phyloP scores from a whole-genome alignment of 1,140 invertebrate species.

The Vanessa tameamea region DNA sequence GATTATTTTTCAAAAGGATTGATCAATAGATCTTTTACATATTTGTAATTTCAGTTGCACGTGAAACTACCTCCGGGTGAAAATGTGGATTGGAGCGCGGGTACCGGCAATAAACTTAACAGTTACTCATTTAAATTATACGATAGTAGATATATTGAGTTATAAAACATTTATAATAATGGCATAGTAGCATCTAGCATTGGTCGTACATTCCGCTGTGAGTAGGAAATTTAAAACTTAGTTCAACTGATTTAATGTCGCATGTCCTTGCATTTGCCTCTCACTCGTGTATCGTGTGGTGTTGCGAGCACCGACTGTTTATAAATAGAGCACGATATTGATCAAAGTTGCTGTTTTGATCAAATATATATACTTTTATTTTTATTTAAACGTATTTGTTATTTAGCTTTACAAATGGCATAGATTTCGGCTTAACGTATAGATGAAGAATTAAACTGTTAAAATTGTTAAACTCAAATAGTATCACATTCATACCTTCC shows the following conservation, averaged over 20 bases:
- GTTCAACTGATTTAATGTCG: constrained; percentile 38
- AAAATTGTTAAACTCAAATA: too few relatives aligned
- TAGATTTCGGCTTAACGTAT: too few relatives aligned
- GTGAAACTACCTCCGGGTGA: too few relatives aligned
- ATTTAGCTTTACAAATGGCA: too few relatives aligned
- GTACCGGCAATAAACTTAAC: too few relatives aligned
- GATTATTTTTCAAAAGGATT: too few relatives aligned
- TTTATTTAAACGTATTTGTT: background rate
- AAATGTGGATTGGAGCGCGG: too few relatives aligned
- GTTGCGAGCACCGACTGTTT: constrained; percentile 20
- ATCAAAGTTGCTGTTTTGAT: constrained; percentile 7
- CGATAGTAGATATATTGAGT: background rate
- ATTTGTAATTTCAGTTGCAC: background rate
- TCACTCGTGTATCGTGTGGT: constrained; percentile 41
- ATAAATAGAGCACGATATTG: constrained; percentile 36
- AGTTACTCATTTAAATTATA: too few relatives aligned
- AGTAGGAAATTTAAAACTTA: constrained; percentile 51
- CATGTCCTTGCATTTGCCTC: constrained; percentile 57
- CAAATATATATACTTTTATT: background rate
- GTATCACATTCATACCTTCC: too few relatives aligned
- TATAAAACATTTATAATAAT: background rate
- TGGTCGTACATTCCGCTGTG: constrained; percentile 33
- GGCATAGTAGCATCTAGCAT: constrained; percentile 1
- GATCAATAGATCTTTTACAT: too few relatives aligned
- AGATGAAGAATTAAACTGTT: too few relatives aligned